These are phyloP conservation scores for Urophycis tenuis DNA, from an alignment of 2,797 vertebrate species.

Conservation along the genomic window DNA sequence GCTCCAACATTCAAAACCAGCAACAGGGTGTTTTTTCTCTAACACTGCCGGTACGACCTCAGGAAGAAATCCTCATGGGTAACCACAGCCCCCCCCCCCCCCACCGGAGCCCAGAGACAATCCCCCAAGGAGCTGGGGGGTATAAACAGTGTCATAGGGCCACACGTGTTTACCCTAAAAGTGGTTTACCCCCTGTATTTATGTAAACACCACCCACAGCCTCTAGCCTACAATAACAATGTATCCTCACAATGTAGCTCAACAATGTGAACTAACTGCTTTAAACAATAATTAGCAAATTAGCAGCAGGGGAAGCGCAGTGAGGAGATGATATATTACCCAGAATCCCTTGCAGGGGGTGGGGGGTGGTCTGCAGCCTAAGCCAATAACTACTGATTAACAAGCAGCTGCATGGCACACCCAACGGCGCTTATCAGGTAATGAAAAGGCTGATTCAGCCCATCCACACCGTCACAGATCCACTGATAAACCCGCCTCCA, in stretches of 20 bases:
- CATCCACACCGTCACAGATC: constrained; percentile 30
- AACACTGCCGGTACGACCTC: not conserved
- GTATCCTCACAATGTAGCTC: not conserved
- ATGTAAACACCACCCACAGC: not conserved
- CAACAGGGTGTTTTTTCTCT: not conserved
- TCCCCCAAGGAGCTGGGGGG: not conserved
- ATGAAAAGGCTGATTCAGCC: constrained; percentile 37
- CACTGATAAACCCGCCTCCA: constrained; percentile 10
- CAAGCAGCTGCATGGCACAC: constrained; percentile 29
- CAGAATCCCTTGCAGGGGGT: not conserved
- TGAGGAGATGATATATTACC: not conserved
- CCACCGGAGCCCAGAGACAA: not conserved
- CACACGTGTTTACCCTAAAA: not conserved
- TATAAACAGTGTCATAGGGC: not conserved
- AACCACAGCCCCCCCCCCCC: not conserved
- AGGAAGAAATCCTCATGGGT: not conserved
- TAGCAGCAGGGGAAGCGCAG: not conserved
- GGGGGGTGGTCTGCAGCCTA: constrained; percentile 4
- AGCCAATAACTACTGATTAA: constrained; percentile 36
- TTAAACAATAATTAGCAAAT: not conserved
- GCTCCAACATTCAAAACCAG: not conserved
- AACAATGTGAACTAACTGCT: not conserved
- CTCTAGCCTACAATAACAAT: not conserved
- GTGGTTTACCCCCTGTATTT: not conserved
- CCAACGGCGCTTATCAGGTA: constrained; percentile 35